Evolutionary conservation across 1,140 invertebrate genomes (phyloP), one percentile per base, ranked within the genome.

Genomic region (Cepaea nemoralis): DNA sequence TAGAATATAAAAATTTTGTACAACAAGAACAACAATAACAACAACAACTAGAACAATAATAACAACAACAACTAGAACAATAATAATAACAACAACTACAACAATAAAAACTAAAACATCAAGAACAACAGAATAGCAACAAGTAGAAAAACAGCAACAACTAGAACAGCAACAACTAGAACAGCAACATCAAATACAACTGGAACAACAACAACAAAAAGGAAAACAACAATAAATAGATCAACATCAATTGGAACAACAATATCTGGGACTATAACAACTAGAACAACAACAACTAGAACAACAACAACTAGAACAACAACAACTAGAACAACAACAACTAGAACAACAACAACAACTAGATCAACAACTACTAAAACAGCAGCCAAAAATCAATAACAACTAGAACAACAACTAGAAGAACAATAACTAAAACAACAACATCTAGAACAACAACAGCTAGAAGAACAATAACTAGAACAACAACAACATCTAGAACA

Each of bases 271-370:
- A 77, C 45, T 69, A 40, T 39, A 75, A 73, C 33, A 66, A 75
- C 24, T 74, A 81, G 55, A 80, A 80, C 73, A 73, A 75, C 24
- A 83, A 83, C 59, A 80, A 76, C 35, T 48, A 83, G 42, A 84
- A 84, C 39, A 80, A 80, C n/a, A 50, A 82, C 16, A 82, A 82
- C 63, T 81, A 77, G 37, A 77, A 74, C 48, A 66, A 45, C 12
- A 45, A 80, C 24, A 16, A 69, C 31, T 22, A 59, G 27, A 73
- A 80, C 33, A 33, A n/a, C 39, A 31, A 42, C 73, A 42, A n/a
- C 8, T 75, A 19, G 45, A 48, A 48, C 45, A 48, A 48, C 19
- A 48, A 48, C 45, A 48, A 48, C 19, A 48, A 48, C n/a, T 10
- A 70, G 27, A 70, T 0, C 24, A 22, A 39, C 5, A 33, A 22